Conservation (phyloP, 2,888 invertebrate genomes). For the Stomorhina lunata region DNA sequence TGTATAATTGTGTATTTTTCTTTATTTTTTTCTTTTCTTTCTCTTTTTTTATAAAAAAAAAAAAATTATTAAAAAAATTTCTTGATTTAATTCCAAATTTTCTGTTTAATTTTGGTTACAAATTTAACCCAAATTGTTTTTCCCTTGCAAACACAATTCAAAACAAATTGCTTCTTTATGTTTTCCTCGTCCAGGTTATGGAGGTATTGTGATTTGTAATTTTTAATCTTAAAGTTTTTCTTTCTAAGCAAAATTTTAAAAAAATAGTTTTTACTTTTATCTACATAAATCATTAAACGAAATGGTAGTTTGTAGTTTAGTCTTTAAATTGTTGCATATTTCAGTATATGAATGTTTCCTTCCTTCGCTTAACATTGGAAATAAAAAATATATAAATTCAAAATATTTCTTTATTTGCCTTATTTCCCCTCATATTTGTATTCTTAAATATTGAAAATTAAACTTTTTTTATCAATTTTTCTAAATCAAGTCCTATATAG, state of each 20-base stretch:
- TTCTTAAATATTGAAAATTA: too few species aligned
- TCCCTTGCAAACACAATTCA: constrained; percentile 16
- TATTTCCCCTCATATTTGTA: too few species aligned
- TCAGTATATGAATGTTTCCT: too few species aligned
- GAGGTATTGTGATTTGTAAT: constrained; percentile 72
- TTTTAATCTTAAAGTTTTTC: constrained; percentile 59
- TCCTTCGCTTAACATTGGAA: too few species aligned
- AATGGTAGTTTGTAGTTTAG: too few species aligned
- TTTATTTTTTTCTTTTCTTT: constrained; percentile 46
- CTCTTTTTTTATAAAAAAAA: neutral
- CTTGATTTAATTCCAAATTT: constrained; percentile 27
- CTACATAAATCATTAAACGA: too few species aligned
- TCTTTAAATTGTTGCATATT: too few species aligned
- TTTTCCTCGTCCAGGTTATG: constrained; percentile 71
- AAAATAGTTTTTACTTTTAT: too few species aligned
- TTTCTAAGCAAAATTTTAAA: constrained; percentile 34
- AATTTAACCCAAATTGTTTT: constrained; percentile 59
- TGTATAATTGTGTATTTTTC: constrained; percentile 30
- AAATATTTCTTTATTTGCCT: too few species aligned
- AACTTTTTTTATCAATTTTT: too few species aligned
- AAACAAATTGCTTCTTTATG: constrained; percentile 25
- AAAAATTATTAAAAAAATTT: constrained; percentile 35
- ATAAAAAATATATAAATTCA: too few species aligned
- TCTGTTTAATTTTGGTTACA: constrained; percentile 19
- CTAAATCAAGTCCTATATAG: too few species aligned